Base-by-base conservation (phyloP, 2,888 invertebrate species). In the Prionchulus punctatus region DNA sequence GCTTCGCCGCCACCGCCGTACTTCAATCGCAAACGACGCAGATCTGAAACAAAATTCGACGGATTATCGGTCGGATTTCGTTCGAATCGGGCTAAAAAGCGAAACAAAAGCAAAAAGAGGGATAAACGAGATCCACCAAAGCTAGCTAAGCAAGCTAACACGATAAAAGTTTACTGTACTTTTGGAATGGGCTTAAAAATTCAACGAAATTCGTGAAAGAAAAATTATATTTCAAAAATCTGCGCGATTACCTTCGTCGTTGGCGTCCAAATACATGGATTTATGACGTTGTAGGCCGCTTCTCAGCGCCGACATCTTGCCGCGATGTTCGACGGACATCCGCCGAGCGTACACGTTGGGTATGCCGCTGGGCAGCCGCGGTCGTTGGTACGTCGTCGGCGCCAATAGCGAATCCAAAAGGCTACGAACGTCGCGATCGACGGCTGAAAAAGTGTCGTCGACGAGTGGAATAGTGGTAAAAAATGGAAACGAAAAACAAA, bases 181-280 rank as follows among this genome's bases (percentile, higher is more conserved):
- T n/a, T n/a, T n/a, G n/a, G n/a, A n/a, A n/a, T n/a, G n/a, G n/a
- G n/a, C n/a, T n/a, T n/a, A n/a, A n/a, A n/a, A n/a, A n/a, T n/a
- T n/a, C n/a, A n/a, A n/a, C n/a, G n/a, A n/a, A n/a, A n/a, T n/a
- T n/a, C n/a, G n/a, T n/a, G n/a, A n/a, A n/a, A n/a, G n/a, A n/a
- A n/a, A n/a, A n/a, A n/a, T n/a, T n/a, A n/a, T n/a, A n/a, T n/a
- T n/a, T n/a, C n/a, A n/a, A n/a, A n/a, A n/a, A n/a, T n/a, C n/a
- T n/a, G n/a, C n/a, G n/a, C n/a, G n/a, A n/a, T 28, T 28, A 49
- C 50, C 50, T 15, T 49, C 50, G 12, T 49, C 50, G 28, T 49
- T 30, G 12, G 30, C 50, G 7, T 49, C 50, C 12, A 49, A 12
- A 28, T 28, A 28, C 4, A 49, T 28, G 28, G 50, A 49, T 49